Conservation (phyloP, 2,113 vertebrate genomes). For the Paralichthys olivaceus region DNA sequence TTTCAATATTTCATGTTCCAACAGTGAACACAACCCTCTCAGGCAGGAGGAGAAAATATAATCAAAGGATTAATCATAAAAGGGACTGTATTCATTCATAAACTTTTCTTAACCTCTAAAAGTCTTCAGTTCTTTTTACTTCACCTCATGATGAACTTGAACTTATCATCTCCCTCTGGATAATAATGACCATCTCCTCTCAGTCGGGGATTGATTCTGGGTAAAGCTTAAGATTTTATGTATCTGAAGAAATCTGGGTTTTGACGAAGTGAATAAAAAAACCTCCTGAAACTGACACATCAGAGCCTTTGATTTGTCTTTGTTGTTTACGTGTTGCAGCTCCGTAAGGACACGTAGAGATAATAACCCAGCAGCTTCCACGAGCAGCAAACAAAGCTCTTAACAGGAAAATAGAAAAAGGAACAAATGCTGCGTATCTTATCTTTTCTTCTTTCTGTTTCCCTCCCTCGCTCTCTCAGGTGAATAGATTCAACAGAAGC, state of each 20-base stretch:
- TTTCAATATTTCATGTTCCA: slow-evolving; percentile 28
- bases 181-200: slow-evolving; percentile 17
- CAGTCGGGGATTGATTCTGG: slow-evolving; percentile 26
- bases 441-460: neutral
- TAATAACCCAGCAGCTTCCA: neutral
- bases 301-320: neutral
- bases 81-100: slow-evolving; percentile 1
- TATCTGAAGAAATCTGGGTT: neutral
- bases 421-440: neutral
- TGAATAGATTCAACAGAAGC: slow-evolving; percentile 90
- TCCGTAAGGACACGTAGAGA: neutral
- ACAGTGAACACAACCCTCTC: slow-evolving; percentile 5
- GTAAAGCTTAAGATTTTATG: slow-evolving; percentile 2
- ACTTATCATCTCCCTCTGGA: slow-evolving; percentile 35
- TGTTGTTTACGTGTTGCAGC: slow-evolving; percentile 4
- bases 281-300: neutral
- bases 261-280: slow-evolving; percentile 22
- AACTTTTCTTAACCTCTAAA: slow-evolving; percentile 2
- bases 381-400: neutral
- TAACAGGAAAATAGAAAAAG: neutral
- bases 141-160: slow-evolving; percentile 35
- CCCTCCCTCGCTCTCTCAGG: slow-evolving; percentile 69
- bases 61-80: slow-evolving; percentile 24
- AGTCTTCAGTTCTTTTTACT: slow-evolving; percentile 17
- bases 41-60: neutral